phyloP scores from a whole-genome alignment of 2,888 invertebrate species.

The Acrobasis consociella region DNA sequence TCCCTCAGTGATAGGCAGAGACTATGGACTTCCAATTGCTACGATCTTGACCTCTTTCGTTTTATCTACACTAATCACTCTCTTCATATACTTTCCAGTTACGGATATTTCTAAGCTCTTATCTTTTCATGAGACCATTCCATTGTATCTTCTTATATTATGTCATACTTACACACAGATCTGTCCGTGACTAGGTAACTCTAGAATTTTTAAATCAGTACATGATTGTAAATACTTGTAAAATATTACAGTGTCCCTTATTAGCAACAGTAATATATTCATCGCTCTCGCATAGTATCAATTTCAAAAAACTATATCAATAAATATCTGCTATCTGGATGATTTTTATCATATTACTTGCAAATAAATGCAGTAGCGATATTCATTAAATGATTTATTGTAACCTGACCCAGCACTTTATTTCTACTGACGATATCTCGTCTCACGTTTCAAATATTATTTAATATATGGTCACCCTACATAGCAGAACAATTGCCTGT shows the following conservation, averaged over 20 bases:
- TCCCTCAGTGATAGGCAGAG: too few relatives aligned
- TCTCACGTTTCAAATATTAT: background rate
- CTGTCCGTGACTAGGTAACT: too few relatives aligned
- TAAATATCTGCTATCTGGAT: slow-evolving; percentile 1
- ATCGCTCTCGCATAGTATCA: slow-evolving; percentile 5
- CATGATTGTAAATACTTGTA: background rate
- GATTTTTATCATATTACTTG: background rate
- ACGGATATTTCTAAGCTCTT: too few relatives aligned
- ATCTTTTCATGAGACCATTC: too few relatives aligned
- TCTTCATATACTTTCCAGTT: too few relatives aligned
- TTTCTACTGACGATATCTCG: background rate
- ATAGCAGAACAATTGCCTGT: slow-evolving; percentile 65
- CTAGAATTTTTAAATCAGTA: slow-evolving; percentile 1
- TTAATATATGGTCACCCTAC: slow-evolving; percentile 47
- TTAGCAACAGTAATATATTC: slow-evolving; percentile 8
- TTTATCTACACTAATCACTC: too few relatives aligned
- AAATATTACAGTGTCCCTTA: background rate
- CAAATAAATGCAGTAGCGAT: slow-evolving; percentile 7
- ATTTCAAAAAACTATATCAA: slow-evolving; percentile 3
- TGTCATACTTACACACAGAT: too few relatives aligned
- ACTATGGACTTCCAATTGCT: too few relatives aligned
- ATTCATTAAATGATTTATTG: slow-evolving; percentile 19
- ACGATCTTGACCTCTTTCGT: too few relatives aligned
- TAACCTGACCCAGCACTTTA: background rate
- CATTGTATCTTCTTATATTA: too few relatives aligned